phyloP scores from a whole-genome alignment of 92 coral and sea anemone species.

The Siderastrea radians region DNA sequence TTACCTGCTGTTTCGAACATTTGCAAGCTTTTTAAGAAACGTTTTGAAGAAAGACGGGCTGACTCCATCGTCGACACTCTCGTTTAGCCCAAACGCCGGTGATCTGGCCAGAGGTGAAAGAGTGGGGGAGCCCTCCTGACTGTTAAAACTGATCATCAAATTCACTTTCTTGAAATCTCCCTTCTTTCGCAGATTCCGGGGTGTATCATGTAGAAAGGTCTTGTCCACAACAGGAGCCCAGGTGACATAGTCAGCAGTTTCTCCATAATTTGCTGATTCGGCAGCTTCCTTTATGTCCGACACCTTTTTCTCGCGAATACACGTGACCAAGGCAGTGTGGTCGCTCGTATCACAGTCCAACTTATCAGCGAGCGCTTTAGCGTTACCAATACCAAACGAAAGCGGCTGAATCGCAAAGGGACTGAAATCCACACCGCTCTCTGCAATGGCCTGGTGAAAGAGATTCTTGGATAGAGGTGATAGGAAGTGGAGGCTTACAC shows the following conservation, averaged over 20 bases:
- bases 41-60: constrained; percentile 22
- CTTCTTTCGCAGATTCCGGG: too few relatives aligned
- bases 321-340: constrained; percentile 21
- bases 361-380: constrained; percentile 42
- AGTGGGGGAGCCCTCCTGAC: constrained; percentile 29
- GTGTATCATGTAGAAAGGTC: not conserved
- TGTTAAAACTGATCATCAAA: constrained; percentile 59
- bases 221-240: constrained; percentile 71
- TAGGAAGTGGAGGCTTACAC: too few relatives aligned
- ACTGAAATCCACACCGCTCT: constrained; percentile 62
- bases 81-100: constrained; percentile 1
- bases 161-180: constrained; percentile 11
- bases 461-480: too few relatives aligned
- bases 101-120: not conserved
- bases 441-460: too few relatives aligned
- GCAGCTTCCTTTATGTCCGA: constrained; percentile 18
- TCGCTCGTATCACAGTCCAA: constrained; percentile 28
- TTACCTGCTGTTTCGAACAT: constrained; percentile 2
- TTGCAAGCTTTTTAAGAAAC: not conserved
- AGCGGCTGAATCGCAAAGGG: constrained; percentile 47
- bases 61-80: constrained; percentile 3
- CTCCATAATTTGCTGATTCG: not conserved
- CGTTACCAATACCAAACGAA: constrained; percentile 22
- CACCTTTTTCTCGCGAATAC: constrained; percentile 33
- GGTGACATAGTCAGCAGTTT: constrained; percentile 5